Conservation (phyloP, 1,140 invertebrate species). For the Drosophila santomea region DNA sequence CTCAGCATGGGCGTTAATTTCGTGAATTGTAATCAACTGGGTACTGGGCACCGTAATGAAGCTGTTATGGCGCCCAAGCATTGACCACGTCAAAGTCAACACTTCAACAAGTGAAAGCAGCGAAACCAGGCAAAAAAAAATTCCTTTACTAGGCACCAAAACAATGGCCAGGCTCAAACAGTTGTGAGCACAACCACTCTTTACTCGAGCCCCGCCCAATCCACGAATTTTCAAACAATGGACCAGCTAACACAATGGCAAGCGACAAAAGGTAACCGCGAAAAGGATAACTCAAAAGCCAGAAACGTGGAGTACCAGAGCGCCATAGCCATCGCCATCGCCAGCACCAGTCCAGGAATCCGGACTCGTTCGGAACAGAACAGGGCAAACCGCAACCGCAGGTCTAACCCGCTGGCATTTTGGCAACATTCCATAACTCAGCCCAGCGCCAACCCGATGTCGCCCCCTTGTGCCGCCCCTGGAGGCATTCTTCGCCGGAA, state of each 20-base stretch:
- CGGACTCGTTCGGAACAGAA: slow-evolving; percentile 4
- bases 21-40: slow-evolving; percentile 49
- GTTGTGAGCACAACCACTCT: not conserved
- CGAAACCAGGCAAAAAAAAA: slow-evolving; percentile 8
- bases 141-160: not conserved
- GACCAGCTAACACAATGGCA: slow-evolving; percentile 48
- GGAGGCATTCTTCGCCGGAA: not conserved
- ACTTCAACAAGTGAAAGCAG: slow-evolving; percentile 40
- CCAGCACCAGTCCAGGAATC: not conserved
- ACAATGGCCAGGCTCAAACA: slow-evolving; percentile 51
- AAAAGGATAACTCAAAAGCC: slow-evolving; percentile 49
- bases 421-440: slow-evolving; percentile 47
- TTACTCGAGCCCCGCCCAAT: not conserved
- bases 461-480: not conserved
- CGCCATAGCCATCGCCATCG: too few relatives aligned
- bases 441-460: too few relatives aligned
- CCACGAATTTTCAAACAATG: slow-evolving; percentile 44
- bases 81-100: slow-evolving; percentile 64
- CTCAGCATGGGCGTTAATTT: slow-evolving; percentile 74
- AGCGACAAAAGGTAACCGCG: slow-evolving; percentile 57
- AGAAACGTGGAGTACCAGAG: slow-evolving; percentile 6
- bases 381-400: slow-evolving; percentile 38
- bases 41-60: slow-evolving; percentile 58
- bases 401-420: slow-evolving; percentile 42
- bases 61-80: slow-evolving; percentile 40